These are phyloP conservation scores for Channallabes apus DNA, from an alignment of 2,797 vertebrate species.

Conservation along the genomic window DNA sequence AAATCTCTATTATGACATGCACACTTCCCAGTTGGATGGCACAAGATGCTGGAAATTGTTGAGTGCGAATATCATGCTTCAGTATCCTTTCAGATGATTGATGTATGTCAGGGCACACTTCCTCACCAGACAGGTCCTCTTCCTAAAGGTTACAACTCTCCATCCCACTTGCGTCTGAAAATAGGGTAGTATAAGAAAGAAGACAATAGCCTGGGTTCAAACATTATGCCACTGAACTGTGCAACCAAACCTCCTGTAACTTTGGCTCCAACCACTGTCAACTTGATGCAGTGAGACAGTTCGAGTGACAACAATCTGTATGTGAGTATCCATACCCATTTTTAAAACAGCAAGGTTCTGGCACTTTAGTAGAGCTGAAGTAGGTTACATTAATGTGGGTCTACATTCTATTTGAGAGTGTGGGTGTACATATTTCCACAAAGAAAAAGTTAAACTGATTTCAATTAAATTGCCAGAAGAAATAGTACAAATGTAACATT, in stretches of 20 bases:
- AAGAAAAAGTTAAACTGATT: neutral
- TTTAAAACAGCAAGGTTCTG: slow-evolving; percentile 33
- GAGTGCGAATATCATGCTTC: slow-evolving; percentile 13
- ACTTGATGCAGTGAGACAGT: slow-evolving; percentile 6
- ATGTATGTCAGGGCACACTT: slow-evolving; percentile 37
- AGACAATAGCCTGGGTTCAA: slow-evolving; percentile 27
- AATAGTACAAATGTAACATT: neutral
- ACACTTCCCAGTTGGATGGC: neutral
- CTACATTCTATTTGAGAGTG: slow-evolving; percentile 21
- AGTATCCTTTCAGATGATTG: slow-evolving; percentile 53
- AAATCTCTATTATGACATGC: neutral
- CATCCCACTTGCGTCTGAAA: slow-evolving; percentile 35
- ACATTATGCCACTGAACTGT: slow-evolving; percentile 4
- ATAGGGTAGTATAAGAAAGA: slow-evolving; percentile 10
- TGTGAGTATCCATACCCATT: slow-evolving; percentile 10
- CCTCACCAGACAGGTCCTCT: slow-evolving; percentile 40
- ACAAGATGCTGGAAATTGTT: slow-evolving; percentile 2
- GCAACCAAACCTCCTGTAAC: slow-evolving; percentile 34
- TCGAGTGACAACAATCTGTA: slow-evolving; percentile 25
- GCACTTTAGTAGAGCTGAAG: slow-evolving; percentile 31
- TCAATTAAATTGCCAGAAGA: neutral
- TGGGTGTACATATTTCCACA: neutral
- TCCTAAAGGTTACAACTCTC: slow-evolving; percentile 53
- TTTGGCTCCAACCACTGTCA: slow-evolving; percentile 24
- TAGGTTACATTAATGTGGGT: slow-evolving; percentile 47